Base-by-base conservation (phyloP, 2,888 invertebrate species). In the Antitype chi region DNA sequence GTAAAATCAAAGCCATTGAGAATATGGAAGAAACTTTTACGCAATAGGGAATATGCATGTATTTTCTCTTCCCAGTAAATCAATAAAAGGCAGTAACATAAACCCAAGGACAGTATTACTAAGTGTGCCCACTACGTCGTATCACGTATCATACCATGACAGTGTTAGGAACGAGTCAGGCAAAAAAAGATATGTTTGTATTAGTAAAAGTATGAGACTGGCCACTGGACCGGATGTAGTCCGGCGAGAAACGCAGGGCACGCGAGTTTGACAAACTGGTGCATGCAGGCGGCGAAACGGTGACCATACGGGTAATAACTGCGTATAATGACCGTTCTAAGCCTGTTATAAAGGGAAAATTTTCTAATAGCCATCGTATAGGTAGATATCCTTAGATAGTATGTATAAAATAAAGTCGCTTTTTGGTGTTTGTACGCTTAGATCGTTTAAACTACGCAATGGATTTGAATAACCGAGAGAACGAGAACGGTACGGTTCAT, bases 1-100 rank as follows among this genome's bases (percentile, higher is more conserved):
- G 91, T 96, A 1, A 90, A 87, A 86, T 91, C 92, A 59, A 95
- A 93, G 84, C 88, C 94, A 59, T 49, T 93, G 2, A 90, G 88
- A 70, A 80, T 84, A 28, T 97, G 97, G 97, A 92, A 91, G 83
- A 20, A n/a, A 55, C 38, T 55, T 55, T 68, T 68, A 68, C 68
- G 55, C 32, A 55, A 57, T 57, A 68, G 55, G 20, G 55, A 68
- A n/a, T 68, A 68, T 55, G 55, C n/a, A 13, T 20, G 68, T 68
- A 25, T 25, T 25, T 25, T 15, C 13, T 15, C 17, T n/a, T 63
- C 17, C 38, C 25, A 64, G 11, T 47, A n/a, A 64, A 64, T 64
- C 25, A 25, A 64, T 64, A 38, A 63, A 15, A 23, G 15, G 15
- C 8, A 28, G 23, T 32, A 32, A 32, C 9, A 11, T 17, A 23